Evolutionary conservation across 92 coral and sea anemone genomes (phyloP).

Genomic region (Umimayanthus chanpuru): DNA sequence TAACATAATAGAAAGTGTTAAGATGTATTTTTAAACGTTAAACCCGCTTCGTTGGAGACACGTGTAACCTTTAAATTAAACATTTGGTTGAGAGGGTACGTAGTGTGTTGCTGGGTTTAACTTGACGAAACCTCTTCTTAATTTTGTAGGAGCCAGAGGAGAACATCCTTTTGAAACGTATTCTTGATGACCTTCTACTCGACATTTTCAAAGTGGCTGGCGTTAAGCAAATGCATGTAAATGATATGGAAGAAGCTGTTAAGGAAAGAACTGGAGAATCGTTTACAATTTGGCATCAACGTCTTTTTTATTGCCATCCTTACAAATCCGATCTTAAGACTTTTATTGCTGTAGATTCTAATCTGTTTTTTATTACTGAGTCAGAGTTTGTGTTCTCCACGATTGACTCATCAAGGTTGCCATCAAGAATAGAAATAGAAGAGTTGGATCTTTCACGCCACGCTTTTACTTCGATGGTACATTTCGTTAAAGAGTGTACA

Average conservation of each 20-base stretch:
- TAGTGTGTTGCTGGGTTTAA: too few relatives aligned
- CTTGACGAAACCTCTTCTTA: too few relatives aligned
- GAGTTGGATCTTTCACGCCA: neutral
- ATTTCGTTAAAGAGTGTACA: neutral
- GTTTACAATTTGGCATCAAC: neutral
- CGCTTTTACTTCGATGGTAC: neutral
- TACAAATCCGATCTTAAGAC: neutral
- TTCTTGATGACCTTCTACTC: neutral
- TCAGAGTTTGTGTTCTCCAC: neutral
- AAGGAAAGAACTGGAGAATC: neutral
- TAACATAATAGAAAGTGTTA: too few relatives aligned
- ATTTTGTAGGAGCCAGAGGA: neutral
- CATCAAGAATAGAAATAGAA: neutral
- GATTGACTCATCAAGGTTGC: neutral
- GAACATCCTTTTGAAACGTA: neutral
- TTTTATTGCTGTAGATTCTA: neutral
- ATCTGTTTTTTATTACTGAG: neutral
- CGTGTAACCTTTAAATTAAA: too few relatives aligned
- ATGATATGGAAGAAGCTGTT: neutral
- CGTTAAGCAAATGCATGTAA: neutral
- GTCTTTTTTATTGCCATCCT: neutral
- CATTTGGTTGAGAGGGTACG: too few relatives aligned
- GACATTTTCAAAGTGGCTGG: slow-evolving; percentile 1
- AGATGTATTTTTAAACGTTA: too few relatives aligned
- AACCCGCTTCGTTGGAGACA: too few relatives aligned